A percentile compares a stretch with the other conserved stretches of the same genome.
These are phyloP conservation scores for Cheilosia grossa DNA, from an alignment of 2,888 invertebrate species.

Conservation along the genomic window DNA sequence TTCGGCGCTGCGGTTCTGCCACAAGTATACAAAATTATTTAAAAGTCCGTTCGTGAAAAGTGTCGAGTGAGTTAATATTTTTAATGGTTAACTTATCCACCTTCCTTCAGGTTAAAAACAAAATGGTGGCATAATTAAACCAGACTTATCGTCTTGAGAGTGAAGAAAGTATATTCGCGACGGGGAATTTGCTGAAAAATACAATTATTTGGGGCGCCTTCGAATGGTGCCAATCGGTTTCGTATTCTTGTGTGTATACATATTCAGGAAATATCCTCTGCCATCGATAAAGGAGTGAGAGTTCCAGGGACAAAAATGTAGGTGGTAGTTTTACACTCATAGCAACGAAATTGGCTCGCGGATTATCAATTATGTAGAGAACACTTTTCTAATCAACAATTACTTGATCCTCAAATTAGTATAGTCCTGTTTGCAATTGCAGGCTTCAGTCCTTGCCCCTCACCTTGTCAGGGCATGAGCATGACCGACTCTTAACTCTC, in stretches of 20 bases:
- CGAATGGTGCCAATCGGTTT: conserved; percentile 51
- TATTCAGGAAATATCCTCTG: conserved; percentile 1
- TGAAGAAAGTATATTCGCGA: not conserved
- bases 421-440: conserved; percentile 1
- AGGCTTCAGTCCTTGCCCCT: not conserved
- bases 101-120: conserved; percentile 15
- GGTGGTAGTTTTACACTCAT: not conserved
- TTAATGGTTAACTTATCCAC: conserved; percentile 12
- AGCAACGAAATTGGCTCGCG: conserved; percentile 1
- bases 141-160: not conserved
- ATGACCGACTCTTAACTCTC: conserved; percentile 13
- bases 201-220: conserved; percentile 15
- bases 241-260: conserved; percentile 24
- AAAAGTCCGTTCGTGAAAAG: conserved; percentile 31
- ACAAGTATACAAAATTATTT: conserved; percentile 51
- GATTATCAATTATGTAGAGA: conserved; percentile 22
- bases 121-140: conserved; percentile 17
- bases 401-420: conserved; percentile 4
- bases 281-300: not conserved
- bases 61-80: conserved; percentile 14
- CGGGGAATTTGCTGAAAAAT: conserved; percentile 20
- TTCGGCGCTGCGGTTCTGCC: conserved; percentile 18
- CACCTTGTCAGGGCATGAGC: not conserved
- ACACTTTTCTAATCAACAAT: conserved; percentile 17
- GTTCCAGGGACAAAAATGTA: not conserved